Evolutionary conservation across 2,888 invertebrate species (phyloP).

Genomic region (Idaea biselata): DNA sequence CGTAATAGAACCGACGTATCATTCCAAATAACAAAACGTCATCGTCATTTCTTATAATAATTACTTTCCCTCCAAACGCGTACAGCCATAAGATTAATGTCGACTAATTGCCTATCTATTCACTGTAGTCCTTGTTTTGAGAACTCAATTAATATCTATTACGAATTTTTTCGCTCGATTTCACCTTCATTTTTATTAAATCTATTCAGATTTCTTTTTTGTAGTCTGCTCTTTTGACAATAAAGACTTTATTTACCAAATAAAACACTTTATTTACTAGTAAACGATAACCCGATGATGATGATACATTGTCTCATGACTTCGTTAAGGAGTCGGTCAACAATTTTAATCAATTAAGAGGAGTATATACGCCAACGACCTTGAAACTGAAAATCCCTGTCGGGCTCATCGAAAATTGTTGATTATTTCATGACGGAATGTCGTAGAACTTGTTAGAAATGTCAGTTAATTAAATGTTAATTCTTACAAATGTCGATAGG

Average conservation of each 20-base stretch:
- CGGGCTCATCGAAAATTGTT: too few species aligned
- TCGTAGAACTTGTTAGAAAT: too few species aligned
- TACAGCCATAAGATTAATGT: constrained; percentile 59
- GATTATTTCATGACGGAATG: too few species aligned
- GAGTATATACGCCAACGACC: too few species aligned
- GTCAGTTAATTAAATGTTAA: too few species aligned
- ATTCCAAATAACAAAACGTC: constrained; percentile 55
- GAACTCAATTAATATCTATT: constrained; percentile 56
- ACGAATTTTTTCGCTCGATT: constrained; percentile 40
- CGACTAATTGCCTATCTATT: constrained; percentile 69
- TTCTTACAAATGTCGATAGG: too few species aligned
- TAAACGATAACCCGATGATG: too few species aligned
- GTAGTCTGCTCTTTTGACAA: not conserved
- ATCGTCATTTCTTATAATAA: constrained; percentile 69
- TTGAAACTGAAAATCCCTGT: too few species aligned
- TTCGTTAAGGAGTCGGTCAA: too few species aligned
- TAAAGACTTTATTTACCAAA: not conserved
- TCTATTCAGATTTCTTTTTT: constrained; percentile 31
- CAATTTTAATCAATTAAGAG: too few species aligned
- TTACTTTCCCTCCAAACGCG: constrained; percentile 55
- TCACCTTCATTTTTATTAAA: constrained; percentile 43
- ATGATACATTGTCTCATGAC: too few species aligned
- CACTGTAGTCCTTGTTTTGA: constrained; percentile 50
- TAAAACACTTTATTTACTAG: too few species aligned
- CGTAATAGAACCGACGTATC: constrained; percentile 34